Conservation (phyloP, 1,140 invertebrate species). For the Trichogramma pretiosum region DNA sequence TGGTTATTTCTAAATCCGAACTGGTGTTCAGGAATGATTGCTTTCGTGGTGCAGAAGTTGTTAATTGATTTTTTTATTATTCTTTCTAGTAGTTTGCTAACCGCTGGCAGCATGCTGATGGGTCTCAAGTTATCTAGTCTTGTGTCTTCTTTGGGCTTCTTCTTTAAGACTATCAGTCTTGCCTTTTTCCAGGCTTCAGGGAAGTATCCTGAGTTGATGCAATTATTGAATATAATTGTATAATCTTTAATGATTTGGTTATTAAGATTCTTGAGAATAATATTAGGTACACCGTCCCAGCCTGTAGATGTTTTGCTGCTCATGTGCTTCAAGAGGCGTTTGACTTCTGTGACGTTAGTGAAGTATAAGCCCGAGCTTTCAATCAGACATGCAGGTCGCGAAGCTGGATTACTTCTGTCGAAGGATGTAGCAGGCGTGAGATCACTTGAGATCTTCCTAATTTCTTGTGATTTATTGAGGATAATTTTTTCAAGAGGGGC, state of each 20-base stretch:
- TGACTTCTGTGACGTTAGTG: background rate
- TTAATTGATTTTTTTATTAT: constrained; percentile 3
- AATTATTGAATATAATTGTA: background rate
- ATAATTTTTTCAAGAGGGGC: background rate
- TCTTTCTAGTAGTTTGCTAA: constrained; percentile 26
- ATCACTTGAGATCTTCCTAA: background rate
- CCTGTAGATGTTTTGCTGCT: background rate
- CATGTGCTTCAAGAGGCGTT: background rate
- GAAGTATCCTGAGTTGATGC: background rate
- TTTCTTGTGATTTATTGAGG: too few relatives aligned
- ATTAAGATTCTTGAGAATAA: background rate
- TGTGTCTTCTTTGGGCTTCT: background rate
- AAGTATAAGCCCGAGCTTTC: too few relatives aligned
- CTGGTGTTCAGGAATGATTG: constrained; percentile 21
- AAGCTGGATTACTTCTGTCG: background rate
- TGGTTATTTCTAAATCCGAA: constrained; percentile 19
- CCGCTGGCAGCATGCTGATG: constrained; percentile 31
- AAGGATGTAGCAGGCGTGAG: background rate
- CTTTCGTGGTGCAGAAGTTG: constrained; percentile 10
- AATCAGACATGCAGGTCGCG: too few relatives aligned
- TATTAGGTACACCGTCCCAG: background rate
- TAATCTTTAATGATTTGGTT: background rate
- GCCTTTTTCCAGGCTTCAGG: background rate
- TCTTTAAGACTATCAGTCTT: background rate
- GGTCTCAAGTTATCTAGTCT: constrained; percentile 12